Conservation (phyloP, 2,797 vertebrate genomes). For the Falco peregrinus region DNA sequence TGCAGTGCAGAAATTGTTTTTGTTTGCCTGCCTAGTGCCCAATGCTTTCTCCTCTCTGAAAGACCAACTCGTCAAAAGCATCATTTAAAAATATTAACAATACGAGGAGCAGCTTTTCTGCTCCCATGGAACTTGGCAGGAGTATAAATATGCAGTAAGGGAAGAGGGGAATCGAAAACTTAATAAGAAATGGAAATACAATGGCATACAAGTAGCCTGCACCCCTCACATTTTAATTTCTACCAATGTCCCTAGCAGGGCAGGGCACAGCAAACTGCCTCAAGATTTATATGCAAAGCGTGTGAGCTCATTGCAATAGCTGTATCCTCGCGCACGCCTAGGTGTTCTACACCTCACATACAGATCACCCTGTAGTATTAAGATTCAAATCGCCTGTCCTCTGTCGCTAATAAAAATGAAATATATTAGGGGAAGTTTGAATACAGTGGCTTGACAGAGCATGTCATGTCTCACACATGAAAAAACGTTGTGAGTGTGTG, state of each 20-base stretch:
- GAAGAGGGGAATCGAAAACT: neutral
- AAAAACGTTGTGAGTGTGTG: neutral
- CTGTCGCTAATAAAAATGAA: neutral
- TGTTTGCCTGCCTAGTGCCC: neutral
- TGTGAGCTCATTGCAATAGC: neutral
- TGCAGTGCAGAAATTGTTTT: neutral
- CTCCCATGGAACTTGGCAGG: neutral
- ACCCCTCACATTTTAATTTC: neutral
- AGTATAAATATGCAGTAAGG: neutral
- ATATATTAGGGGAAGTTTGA: conserved; percentile 1
- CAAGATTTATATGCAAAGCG: neutral
- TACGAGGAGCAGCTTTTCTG: neutral
- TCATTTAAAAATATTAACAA: neutral
- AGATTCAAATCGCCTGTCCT: conserved; percentile 30
- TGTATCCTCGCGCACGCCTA: neutral
- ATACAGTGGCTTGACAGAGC: neutral
- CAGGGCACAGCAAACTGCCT: neutral
- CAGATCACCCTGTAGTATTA: neutral
- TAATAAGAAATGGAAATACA: neutral
- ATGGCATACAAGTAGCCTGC: neutral
- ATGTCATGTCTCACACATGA: neutral
- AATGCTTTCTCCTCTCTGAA: neutral
- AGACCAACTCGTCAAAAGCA: neutral
- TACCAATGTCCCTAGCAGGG: neutral
- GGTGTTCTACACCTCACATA: neutral